Percentiles rank a stretch among this genome's conserved stretches.
Conservation (phyloP, 2,797 vertebrate species). For the Propithecus deckenii region DNA sequence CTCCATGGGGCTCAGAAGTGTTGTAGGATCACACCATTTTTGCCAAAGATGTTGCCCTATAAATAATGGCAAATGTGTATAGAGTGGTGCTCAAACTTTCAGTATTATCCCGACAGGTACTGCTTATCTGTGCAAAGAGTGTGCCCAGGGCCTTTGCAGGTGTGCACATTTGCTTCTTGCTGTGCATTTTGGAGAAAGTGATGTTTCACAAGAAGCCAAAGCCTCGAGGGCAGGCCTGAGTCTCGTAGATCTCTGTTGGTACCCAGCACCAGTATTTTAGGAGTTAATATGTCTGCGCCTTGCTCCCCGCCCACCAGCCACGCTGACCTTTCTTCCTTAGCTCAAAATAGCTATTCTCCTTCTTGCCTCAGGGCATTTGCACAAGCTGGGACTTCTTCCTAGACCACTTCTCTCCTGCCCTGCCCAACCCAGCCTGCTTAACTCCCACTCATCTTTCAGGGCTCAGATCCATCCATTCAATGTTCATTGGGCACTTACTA, state of each 20-base stretch:
- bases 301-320: not conserved
- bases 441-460: not conserved
- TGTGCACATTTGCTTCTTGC: fast-evolving
- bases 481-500: not conserved
- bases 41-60: not conserved
- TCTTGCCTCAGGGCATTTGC: not conserved
- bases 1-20: not conserved
- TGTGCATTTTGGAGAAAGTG: not conserved
- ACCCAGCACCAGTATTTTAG: not conserved
- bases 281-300: not conserved
- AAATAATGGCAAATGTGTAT: not conserved
- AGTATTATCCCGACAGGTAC: not conserved
- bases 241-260: not conserved
- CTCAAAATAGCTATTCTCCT: not conserved
- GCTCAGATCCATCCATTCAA: not conserved
- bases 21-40: fast-evolving
- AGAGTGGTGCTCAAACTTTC: not conserved
- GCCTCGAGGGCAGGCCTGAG: fast-evolving
- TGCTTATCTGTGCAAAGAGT: not conserved
- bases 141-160: not conserved
- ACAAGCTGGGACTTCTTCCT: not conserved
- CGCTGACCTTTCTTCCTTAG: not conserved
- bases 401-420: not conserved
- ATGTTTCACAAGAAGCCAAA: not conserved
- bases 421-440: not conserved